phyloP scores from a whole-genome alignment of 2,888 invertebrate species.

The Mythimna ferrago region DNA sequence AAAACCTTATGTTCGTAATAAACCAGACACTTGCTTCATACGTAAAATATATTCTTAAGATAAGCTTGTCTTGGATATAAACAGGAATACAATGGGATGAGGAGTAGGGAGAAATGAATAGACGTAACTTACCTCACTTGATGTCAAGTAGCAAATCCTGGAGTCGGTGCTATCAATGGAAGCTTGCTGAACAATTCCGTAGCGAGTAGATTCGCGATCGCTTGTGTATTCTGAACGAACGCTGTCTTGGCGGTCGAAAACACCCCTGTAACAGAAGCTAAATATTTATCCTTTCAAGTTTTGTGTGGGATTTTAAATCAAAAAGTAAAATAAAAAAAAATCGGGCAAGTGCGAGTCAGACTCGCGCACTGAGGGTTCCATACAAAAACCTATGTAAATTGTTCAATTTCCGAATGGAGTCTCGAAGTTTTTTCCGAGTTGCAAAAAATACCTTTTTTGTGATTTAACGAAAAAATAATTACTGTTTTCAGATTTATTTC shows the following conservation, averaged over 20 bases:
- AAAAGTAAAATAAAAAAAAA: slow-evolving; percentile 22
- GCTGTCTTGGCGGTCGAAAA: slow-evolving; percentile 97
- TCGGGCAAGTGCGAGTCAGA: no score
- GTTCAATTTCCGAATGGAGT: no score
- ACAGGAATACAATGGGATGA: slow-evolving; percentile 1
- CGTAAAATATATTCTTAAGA: slow-evolving; percentile 11
- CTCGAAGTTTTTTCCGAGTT: no score
- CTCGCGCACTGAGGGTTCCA: no score
- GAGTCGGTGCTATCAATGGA: slow-evolving; percentile 98
- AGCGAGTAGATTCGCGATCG: slow-evolving; percentile 95
- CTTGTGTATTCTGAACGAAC: slow-evolving; percentile 97
- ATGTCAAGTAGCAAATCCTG: slow-evolving; percentile 97
- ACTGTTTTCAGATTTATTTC: no score
- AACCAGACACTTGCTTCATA: slow-evolving; percentile 9
- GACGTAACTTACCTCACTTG: slow-evolving; percentile 96
- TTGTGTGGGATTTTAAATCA: slow-evolving; percentile 33
- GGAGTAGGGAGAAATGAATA: slow-evolving; percentile 15
- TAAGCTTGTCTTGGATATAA: background rate
- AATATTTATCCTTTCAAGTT: slow-evolving; percentile 57
- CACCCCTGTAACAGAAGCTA: slow-evolving; percentile 91
- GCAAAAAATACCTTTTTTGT: no score
- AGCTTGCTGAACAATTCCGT: slow-evolving; percentile 97
- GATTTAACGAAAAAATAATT: no score
- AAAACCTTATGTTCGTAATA: slow-evolving; percentile 20
- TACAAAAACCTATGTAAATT: background rate